Base-by-base conservation (phyloP, 2,113 vertebrate genomes). In the Platycercus adscitus region DNA sequence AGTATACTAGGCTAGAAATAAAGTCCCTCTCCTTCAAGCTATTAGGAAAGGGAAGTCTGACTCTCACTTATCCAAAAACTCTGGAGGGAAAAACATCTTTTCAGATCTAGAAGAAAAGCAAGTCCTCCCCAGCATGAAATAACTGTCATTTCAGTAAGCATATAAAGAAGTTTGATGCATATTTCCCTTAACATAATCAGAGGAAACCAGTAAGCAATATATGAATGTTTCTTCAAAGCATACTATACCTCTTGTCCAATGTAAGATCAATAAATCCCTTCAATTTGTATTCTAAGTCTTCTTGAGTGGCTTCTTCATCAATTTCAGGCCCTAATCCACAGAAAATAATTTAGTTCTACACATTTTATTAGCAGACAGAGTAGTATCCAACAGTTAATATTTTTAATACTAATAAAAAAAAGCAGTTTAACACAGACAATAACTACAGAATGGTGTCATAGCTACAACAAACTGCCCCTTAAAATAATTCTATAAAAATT, bases 241-340 rank as follows among this genome's bases (percentile, higher is more conserved):
- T 41, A 76, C 70, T 92, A 39, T 97, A 99, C 99, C 99, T 99
- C 96, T 99, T 99, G 81, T 99, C 99, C 97, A 99, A 97, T 0
- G 99, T 99, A 96, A 99, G 98, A 96, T 99, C 99, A 86, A 99
- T 99, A 91, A 99, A 98, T 50, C 98, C 99, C 95, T 99, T 99
- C 96, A 99, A 89, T 92, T 99, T 99, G 96, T 98, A 99, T 94
- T 99, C 99, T 63, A 99, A 98, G 82, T 99, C 99, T 97, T 99
- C 99, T 96, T 99, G 99, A 95, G 99, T 98, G 43, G 98, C 94
- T 94, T 99, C 99, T 94, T 99, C 99, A 87, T 98, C 98, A 86
- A 98, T 96, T 94, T 99, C 99, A 49, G 98, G 98, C 80, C 98
- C 99, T 99, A 96, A 79, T 37, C 16, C 83, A 91, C 17, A 91